These are phyloP conservation scores for Eurytoma californica DNA, from an alignment of 2,888 invertebrate genomes.

Conservation along the genomic window DNA sequence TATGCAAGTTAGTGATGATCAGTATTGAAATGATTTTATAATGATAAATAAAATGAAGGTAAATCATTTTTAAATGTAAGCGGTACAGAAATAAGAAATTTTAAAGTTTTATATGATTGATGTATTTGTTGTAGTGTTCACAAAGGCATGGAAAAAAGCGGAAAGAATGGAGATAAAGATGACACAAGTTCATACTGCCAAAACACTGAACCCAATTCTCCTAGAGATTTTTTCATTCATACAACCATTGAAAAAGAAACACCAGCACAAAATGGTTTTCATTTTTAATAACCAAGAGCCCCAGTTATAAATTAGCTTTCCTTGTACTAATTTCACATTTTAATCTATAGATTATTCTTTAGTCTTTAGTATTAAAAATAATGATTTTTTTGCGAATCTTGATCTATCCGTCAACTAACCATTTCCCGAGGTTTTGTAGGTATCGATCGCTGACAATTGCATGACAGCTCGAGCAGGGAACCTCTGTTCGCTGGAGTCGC, in stretches of 20 bases:
- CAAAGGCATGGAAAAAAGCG: constrained; percentile 21
- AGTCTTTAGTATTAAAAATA: background rate
- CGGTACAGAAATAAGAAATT: constrained; percentile 8
- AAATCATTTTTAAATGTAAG: no score
- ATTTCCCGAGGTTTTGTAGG: constrained; percentile 73
- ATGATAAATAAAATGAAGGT: no score
- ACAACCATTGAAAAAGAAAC: constrained; percentile 38
- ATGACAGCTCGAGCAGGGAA: constrained; percentile 66
- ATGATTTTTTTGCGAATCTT: constrained; percentile 3
- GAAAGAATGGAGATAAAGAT: constrained; percentile 23
- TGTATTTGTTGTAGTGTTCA: constrained; percentile 21
- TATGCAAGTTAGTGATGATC: no score
- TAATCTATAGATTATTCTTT: no score
- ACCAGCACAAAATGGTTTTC: constrained; percentile 48
- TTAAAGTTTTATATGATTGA: constrained; percentile 7
- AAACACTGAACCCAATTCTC: constrained; percentile 39
- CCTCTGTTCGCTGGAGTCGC: constrained; percentile 72
- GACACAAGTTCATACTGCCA: constrained; percentile 31
- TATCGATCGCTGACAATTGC: constrained; percentile 63
- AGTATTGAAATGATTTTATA: no score
- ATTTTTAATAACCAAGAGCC: constrained; percentile 42
- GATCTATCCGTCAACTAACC: constrained; percentile 67
- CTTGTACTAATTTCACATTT: constrained; percentile 56
- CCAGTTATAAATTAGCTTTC: constrained; percentile 56
- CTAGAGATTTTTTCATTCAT: constrained; percentile 55